Base-by-base conservation (phyloP, 1,140 invertebrate genomes). In the Pemphigus obesinymphae region DNA sequence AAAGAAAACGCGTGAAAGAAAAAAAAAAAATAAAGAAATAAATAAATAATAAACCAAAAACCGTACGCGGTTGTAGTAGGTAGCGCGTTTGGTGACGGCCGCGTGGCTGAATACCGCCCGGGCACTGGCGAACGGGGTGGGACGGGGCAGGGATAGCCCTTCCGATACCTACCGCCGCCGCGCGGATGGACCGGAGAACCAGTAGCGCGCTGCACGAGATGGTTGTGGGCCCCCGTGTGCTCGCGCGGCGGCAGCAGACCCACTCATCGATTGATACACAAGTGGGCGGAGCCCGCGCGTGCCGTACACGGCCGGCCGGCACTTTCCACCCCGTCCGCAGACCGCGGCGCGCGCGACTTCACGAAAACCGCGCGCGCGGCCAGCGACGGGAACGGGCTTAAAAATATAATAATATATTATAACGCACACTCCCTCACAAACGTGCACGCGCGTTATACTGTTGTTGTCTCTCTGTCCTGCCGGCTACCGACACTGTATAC, bases 221-320 rank as follows among this genome's bases (percentile, higher is more conserved):
- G n/a, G n/a, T n/a, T n/a, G n/a, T 80, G 11, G n/a, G n/a, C n/a
- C 6, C 13, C 26, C 26, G 70, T 31, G 43, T 31, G 17, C 7
- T 29, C 43, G 26, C 72, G 17, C 55, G 75, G 26, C 76, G 53
- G 23, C 40, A 55, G 55, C 3, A 48, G n/a, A 15, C 34, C 43
- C 70, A n/a, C 50, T 80, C 76, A 80, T 80, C 76, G 76, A 80
- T 80, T 80, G 55, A 80, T 63, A 63, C 37, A 80, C 76, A 61
- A 80, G 55, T 80, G 53, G 76, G 76, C 37, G 76, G 76, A 80
- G 76, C 43, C n/a, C 53, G 73, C 34, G 48, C 6, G 8, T 61
- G 23, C 58, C 3, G 26, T 3, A 17, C 63, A 11, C 66, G 11
- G 17, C 29, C 61, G 34, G 37, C 66, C 68, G 40, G 68, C 40